Evolutionary conservation across 2,888 invertebrate genomes (phyloP), one percentile per base, ranked within the genome.

Genomic region (Thereva unica): DNA sequence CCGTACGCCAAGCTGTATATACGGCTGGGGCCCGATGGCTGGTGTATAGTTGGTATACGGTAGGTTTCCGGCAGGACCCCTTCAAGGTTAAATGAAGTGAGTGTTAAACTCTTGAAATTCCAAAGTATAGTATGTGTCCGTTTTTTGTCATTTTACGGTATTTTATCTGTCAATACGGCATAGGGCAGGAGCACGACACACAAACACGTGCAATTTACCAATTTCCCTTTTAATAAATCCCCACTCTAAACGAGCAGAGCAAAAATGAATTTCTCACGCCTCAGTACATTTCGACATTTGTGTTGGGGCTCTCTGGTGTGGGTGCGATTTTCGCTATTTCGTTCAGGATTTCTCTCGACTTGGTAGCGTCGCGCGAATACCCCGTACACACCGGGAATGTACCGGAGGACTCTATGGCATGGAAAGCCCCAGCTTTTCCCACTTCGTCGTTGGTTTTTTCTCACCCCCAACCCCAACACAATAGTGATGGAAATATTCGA

Each of bases 171-270:
- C 61, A 61, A 23, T 23, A 61, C 49, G 61, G 49, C 38, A 45
- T 49, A 37, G 49, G 49, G 23, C 23, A 23, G 23, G 23, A 23
- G 23, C 23, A 23, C 23, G 23, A 23, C 49, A 49, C 37, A 49
- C 61, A 61, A 61, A 49, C 49, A 40, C 49, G 61, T 61, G 49
- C 47, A 61, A 61, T 61, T 61, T 61, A 38, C 49, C 61, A 61
- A 61, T 61, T 61, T 61, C 57, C 61, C 47, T 61, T 61, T 61
- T 61, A 49, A 61, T 61, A 61, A 49, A 61, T 61, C 61, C 61
- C 49, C 49, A 44, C 23, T 23, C 41, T n/a, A 44, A 45, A 57
- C 44, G 45, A 57, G 44, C 57, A 49, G 61, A 61, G 37, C 49
- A 47, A 49, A 61, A 61, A 49, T 61, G 61, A 61, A 49, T 61